phyloP scores from a whole-genome alignment of 2,888 invertebrate species.

The Lapara coniferarum region DNA sequence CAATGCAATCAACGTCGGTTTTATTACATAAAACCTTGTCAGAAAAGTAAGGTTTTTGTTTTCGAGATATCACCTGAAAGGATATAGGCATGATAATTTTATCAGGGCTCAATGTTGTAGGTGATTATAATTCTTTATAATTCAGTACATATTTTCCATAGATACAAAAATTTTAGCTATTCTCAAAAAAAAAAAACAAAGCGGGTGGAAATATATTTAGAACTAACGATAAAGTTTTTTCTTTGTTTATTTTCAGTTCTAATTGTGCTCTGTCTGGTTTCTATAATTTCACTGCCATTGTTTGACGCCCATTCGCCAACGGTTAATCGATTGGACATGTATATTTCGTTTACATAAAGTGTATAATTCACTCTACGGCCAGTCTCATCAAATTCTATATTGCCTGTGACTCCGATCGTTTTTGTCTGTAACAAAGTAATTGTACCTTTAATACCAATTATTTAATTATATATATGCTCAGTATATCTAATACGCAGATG shows the following conservation, averaged over 20 bases:
- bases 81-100: neutral
- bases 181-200: neutral
- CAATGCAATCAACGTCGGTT: slow-evolving; percentile 58
- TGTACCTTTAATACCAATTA: too few relatives aligned
- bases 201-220: neutral
- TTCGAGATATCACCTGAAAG: slow-evolving; percentile 83
- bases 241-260: slow-evolving; percentile 51
- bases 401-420: slow-evolving; percentile 86
- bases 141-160: too few relatives aligned
- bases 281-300: slow-evolving; percentile 81
- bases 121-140: too few relatives aligned
- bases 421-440: slow-evolving; percentile 78
- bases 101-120: too few relatives aligned
- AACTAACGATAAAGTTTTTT: slow-evolving; percentile 86
- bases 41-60: slow-evolving; percentile 90
- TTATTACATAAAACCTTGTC: slow-evolving; percentile 73
- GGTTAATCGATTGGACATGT: slow-evolving; percentile 51
- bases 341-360: slow-evolving; percentile 86
- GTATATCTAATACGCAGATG: too few relatives aligned
- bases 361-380: slow-evolving; percentile 88
- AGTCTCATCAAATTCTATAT: slow-evolving; percentile 86
- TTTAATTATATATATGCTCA: too few relatives aligned
- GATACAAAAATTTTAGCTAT: too few relatives aligned
- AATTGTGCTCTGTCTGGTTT: slow-evolving; percentile 57
- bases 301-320: slow-evolving; percentile 67